These are phyloP conservation scores for Cecidostiba fungosa DNA, from an alignment of 2,888 invertebrate genomes.

Conservation along the genomic window DNA sequence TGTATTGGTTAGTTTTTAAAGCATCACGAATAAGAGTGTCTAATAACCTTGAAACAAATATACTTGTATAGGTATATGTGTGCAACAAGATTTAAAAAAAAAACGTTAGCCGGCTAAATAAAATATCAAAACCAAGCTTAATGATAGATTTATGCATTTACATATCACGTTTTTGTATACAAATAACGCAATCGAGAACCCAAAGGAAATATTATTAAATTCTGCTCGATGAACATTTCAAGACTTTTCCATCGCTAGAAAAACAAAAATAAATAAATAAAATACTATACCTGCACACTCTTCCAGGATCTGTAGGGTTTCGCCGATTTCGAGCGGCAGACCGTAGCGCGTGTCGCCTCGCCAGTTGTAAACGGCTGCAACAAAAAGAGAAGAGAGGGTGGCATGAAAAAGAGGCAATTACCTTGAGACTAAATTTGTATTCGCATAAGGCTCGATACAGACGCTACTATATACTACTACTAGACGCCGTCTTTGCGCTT, in stretches of 20 bases:
- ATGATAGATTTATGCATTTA: no score
- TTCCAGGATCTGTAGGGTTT: slow-evolving; percentile 94
- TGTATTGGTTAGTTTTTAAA: neutral
- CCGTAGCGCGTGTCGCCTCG: slow-evolving; percentile 90
- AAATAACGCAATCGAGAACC: no score
- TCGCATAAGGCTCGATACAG: slow-evolving; percentile 23
- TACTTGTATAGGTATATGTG: neutral
- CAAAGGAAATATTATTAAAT: no score
- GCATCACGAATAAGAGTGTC: neutral
- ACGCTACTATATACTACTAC: no score
- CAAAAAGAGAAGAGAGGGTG: slow-evolving; percentile 61
- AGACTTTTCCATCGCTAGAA: neutral
- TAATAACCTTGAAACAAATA: neutral
- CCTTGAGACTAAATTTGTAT: slow-evolving; percentile 62
- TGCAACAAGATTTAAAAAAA: no score
- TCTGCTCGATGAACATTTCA: neutral
- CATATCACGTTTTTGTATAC: no score
- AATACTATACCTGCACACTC: slow-evolving; percentile 88
- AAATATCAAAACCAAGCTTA: no score
- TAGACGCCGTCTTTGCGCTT: neutral
- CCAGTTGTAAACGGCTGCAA: slow-evolving; percentile 95
- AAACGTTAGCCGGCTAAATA: no score
- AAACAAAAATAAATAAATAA: neutral
- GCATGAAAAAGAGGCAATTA: slow-evolving; percentile 47
- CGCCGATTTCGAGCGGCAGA: slow-evolving; percentile 93